These are phyloP conservation scores for Artibeus lituratus DNA, from an alignment of 2,797 vertebrate genomes.

Conservation along the genomic window DNA sequence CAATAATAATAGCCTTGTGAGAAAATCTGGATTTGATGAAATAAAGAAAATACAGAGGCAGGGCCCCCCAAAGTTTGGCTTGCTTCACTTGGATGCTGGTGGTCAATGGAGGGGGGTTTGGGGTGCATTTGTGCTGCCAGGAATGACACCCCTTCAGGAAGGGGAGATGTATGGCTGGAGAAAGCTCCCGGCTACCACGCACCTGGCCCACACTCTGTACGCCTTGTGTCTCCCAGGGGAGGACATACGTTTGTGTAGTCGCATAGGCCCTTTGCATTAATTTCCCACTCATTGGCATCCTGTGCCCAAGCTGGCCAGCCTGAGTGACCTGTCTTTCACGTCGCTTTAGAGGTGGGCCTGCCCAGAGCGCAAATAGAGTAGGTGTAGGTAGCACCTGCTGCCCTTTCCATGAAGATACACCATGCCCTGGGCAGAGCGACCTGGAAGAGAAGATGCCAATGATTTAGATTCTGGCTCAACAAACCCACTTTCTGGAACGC, in stretches of 20 bases:
- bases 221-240: neutral
- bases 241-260: too few species aligned
- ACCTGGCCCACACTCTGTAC: neutral
- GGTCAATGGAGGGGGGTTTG: neutral
- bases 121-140: neutral
- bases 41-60: neutral
- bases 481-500: neutral
- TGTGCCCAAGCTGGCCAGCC: neutral
- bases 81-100: neutral
- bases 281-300: neutral
- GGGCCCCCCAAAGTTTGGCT: neutral
- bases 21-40: neutral
- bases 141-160: neutral
- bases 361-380: neutral
- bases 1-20: neutral
- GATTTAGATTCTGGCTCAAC: neutral
- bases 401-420: neutral
- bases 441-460: neutral
- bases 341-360: neutral
- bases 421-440: neutral
- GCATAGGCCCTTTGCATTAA: neutral
- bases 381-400: neutral
- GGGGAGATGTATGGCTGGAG: neutral
- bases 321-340: neutral
- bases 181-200: neutral